phyloP scores from a whole-genome alignment of 2,113 vertebrate species.

The Megalops atlanticus region DNA sequence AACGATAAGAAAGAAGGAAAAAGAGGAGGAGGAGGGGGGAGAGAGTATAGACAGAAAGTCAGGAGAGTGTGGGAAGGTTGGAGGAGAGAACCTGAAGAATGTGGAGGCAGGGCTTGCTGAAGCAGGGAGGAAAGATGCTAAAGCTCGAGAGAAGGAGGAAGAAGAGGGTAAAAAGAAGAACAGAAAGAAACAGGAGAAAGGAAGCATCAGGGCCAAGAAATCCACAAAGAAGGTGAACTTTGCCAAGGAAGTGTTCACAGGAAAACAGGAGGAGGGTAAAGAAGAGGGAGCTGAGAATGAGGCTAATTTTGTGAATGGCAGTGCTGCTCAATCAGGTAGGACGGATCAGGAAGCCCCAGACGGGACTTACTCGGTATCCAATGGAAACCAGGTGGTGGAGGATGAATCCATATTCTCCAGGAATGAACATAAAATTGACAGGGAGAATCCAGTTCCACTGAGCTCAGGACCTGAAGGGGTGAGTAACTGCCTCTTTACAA shows the following conservation, averaged over 20 bases:
- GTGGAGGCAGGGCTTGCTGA: background rate
- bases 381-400: conserved; percentile 18
- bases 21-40: background rate
- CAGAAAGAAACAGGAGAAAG: background rate
- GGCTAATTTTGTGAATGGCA: background rate
- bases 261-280: background rate
- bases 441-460: conserved; percentile 7
- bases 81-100: background rate
- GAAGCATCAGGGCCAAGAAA: background rate
- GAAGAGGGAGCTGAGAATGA: background rate
- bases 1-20: background rate
- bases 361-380: conserved; percentile 6
- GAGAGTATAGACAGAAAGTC: background rate
- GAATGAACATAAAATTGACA: background rate
- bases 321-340: background rate
- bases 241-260: background rate
- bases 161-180: background rate
- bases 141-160: background rate
- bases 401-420: conserved; percentile 6
- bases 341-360: background rate
- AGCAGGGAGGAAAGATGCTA: background rate
- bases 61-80: background rate
- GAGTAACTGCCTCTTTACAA: conserved; percentile 18
- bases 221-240: conserved; percentile 44
- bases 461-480: conserved; percentile 35